Base-by-base conservation (phyloP, 2,888 invertebrate genomes). In the Argyresthia albistria region DNA sequence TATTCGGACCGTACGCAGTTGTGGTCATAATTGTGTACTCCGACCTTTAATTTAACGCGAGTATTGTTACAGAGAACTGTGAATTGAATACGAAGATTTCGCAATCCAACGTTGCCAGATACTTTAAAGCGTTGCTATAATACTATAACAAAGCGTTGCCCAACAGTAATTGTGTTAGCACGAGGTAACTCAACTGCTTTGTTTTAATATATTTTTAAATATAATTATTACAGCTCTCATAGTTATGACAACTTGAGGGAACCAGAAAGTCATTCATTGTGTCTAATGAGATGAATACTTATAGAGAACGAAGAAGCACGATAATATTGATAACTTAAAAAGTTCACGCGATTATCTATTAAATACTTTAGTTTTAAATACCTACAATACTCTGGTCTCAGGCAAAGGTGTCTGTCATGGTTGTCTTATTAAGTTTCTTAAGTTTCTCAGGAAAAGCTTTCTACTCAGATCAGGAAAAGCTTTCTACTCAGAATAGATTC, bases 161-260 rank as follows among this genome's bases (percentile, higher is more conserved):
- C 80, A 81, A 84, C 74, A 69, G 65, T 76, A 74, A 82, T 77
- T 80, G 78, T 78, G 76, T 81, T 81, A 82, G 68, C 73, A 73
- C 66, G 61, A 65, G 65, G 73, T 74, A 71, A 74, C 70, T 10
- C 39, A 10, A 65, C 65, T 56, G 67, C 67, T 78, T 79, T 79
- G 78, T 78, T 77, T 80, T 70, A 39, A 76, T 71, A 75, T 73
- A 75, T 73, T 70, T 78, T 25, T 4, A 25, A 80, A 80, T 72
- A 46, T 46, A 73, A 69, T 75, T 77, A 80, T 80, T 76, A 78
- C 69, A 66, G 67, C 73, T 76, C 76, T 73, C 73, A 73, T 71
- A 73, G 67, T 67, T 64, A 71, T 75, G 76, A 82, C 82, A 81
- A 82, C 83, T 72, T 79, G 67, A 75, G 80, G 77, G 80, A 83